Evolutionary conservation across 2,888 invertebrate species (phyloP), one percentile per base, ranked within the genome.

Genomic region (Diarsia rubi): DNA sequence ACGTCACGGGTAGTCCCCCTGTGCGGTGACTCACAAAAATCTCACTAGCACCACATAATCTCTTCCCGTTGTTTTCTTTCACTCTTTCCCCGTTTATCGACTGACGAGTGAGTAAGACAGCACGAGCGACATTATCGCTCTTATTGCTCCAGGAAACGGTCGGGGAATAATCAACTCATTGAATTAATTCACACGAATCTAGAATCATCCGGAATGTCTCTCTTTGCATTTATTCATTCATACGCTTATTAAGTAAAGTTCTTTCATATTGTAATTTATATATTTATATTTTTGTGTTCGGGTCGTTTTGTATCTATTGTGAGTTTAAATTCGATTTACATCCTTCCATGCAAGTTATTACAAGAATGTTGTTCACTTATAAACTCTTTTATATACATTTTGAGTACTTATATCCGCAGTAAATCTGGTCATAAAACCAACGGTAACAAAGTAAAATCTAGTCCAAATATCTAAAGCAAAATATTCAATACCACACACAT

Each of bases 1-100:
- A 92, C 92, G 92, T 93, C 93, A 93, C 86, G 84, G 88, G 88
- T 85, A 85, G 88, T 89, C 90, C 91, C 90, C 81, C 86, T 82
- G 74, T 57, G 70, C 75, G 86, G 79, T 91, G 91, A 91, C 84
- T 91, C 91, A 92, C 88, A 83, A 87, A 84, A 89, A 91, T 89
- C 89, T 89, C 88, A 86, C 88, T 88, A 80, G 76, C 79, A 76
- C 71, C 74, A 81, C 73, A 79, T 81, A 82, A 86, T 86, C 88
- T 83, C 72, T 72, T 81, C 75, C 77, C 68, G 49, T 49, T 64
- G 66, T 72, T 78, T 78, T 49, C 70, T 73, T 72, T 66, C 76
- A 47, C 71, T 81, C 75, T 9, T 57, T 66, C 75, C 21, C 24
- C 37, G 52, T 49, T 75, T 27, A 65, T 54, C 37, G 42, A 66